A percentile compares a stretch with the other conserved stretches of the same genome.
Conservation (phyloP, 2,888 invertebrate genomes). For the Drosophila borborema region DNA sequence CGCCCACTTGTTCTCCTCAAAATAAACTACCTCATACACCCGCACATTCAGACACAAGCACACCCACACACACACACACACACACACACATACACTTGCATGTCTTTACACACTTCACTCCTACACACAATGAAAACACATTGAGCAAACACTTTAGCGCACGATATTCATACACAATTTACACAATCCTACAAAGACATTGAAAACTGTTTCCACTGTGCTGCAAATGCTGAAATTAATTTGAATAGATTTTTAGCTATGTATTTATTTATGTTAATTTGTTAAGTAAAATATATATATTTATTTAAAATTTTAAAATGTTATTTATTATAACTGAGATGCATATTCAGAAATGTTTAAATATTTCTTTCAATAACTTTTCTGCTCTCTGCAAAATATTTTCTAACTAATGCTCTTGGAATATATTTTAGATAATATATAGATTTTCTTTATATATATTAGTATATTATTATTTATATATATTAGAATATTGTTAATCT, state of each 20-base stretch:
- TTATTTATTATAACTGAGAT: too few relatives aligned
- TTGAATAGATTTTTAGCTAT: not conserved
- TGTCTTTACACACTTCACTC: slow-evolving; percentile 1
- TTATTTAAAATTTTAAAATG: too few relatives aligned
- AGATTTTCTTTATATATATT: too few relatives aligned
- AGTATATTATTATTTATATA: too few relatives aligned
- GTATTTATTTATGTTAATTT: not conserved
- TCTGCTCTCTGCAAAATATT: too few relatives aligned
- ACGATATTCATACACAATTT: slow-evolving; percentile 54
- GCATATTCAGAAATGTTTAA: too few relatives aligned
- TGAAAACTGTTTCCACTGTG: slow-evolving; percentile 28
- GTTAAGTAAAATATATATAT: too few relatives aligned
- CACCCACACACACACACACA: slow-evolving; percentile 5
- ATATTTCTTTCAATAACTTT: too few relatives aligned
- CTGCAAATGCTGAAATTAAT: not conserved
- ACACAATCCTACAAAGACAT: slow-evolving; percentile 15
- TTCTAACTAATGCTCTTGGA: too few relatives aligned
- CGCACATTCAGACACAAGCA: slow-evolving; percentile 10
- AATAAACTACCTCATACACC: not conserved
- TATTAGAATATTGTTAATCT: too few relatives aligned
- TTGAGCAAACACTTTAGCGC: slow-evolving; percentile 56
- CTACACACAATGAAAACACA: slow-evolving; percentile 39
- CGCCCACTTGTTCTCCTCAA: not conserved
- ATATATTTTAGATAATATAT: too few relatives aligned
- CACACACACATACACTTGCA: not conserved